These are phyloP conservation scores for Tineola bisselliella DNA, from an alignment of 2,888 invertebrate genomes.

Conservation along the genomic window DNA sequence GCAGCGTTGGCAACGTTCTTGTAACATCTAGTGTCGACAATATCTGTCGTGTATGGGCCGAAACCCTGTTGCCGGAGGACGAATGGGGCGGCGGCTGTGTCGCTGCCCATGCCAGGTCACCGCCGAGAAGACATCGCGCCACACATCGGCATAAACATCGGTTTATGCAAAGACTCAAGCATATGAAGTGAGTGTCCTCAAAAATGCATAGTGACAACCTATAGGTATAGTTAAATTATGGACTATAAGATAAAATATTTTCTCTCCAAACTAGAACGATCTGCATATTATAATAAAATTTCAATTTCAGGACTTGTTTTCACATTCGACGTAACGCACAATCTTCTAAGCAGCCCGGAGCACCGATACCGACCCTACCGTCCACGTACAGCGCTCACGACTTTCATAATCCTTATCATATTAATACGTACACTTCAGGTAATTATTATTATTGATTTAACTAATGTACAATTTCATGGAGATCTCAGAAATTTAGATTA, in stretches of 20 bases:
- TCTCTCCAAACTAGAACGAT: too few species aligned
- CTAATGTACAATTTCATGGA: too few species aligned
- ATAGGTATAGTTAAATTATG: too few species aligned
- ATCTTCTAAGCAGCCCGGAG: conserved; percentile 74
- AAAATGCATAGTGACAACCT: too few species aligned
- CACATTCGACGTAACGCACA: conserved; percentile 89
- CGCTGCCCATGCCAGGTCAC: conserved; percentile 72
- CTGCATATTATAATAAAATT: conserved; percentile 17
- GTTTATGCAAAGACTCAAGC: conserved; percentile 95
- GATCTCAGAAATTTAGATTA: too few species aligned
- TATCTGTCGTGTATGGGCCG: conserved; percentile 98
- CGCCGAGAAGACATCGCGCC: conserved; percentile 77
- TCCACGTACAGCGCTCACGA: conserved; percentile 95
- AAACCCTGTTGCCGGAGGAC: conserved; percentile 96
- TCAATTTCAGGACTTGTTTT: conserved; percentile 85
- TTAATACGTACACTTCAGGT: conserved; percentile 64
- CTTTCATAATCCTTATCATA: conserved; percentile 76
- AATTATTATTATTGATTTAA: background rate
- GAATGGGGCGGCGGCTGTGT: conserved; percentile 72
- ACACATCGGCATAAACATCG: conserved; percentile 92
- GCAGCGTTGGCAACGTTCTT: conserved; percentile 96
- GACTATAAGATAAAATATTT: too few species aligned
- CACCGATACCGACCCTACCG: conserved; percentile 87
- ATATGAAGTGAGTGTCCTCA: conserved; percentile 82
- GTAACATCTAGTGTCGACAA: conserved; percentile 98